These are phyloP conservation scores for Hoplostethus atlanticus DNA, from an alignment of 2,797 vertebrate genomes.

Conservation along the genomic window DNA sequence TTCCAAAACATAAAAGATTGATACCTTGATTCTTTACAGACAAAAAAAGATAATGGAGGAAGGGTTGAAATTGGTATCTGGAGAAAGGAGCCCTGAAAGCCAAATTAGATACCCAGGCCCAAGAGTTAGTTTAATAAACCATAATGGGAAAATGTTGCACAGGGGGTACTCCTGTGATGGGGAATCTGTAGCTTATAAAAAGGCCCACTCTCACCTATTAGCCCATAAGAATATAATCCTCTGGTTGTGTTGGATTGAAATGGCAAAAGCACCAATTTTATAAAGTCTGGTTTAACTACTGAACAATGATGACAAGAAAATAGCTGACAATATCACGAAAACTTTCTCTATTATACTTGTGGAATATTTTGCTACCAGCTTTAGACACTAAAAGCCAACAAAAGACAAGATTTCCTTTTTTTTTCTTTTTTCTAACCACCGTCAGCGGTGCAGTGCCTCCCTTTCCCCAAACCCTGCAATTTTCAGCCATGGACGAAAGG, in stretches of 20 bases:
- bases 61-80: slow-evolving; percentile 82
- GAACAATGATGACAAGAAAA: slow-evolving; percentile 40
- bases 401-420: slow-evolving; percentile 26
- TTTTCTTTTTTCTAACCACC: slow-evolving; percentile 31
- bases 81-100: slow-evolving; percentile 73
- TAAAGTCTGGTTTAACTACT: slow-evolving; percentile 33
- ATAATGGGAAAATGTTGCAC: slow-evolving; percentile 80
- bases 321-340: slow-evolving; percentile 21
- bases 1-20: slow-evolving; percentile 88
- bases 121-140: slow-evolving; percentile 83
- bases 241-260: slow-evolving; percentile 29
- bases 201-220: slow-evolving; percentile 44
- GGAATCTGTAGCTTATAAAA: slow-evolving; percentile 68
- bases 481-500: slow-evolving; percentile 64
- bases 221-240: slow-evolving; percentile 41
- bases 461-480: slow-evolving; percentile 64
- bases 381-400: slow-evolving; percentile 44
- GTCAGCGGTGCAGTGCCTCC: slow-evolving; percentile 44
- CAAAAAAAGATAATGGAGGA: slow-evolving; percentile 79
- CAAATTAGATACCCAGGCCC: slow-evolving; percentile 75
- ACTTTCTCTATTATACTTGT: slow-evolving; percentile 37
- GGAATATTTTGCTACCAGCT: slow-evolving; percentile 44
- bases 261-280: slow-evolving; percentile 32
- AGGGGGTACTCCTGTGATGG: slow-evolving; percentile 60
- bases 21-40: slow-evolving; percentile 84